Percentiles rank a stretch among this genome's conserved stretches.
These are phyloP conservation scores for Doryteuthis pealeii DNA, from an alignment of 1,140 invertebrate genomes.

Conservation along the genomic window DNA sequence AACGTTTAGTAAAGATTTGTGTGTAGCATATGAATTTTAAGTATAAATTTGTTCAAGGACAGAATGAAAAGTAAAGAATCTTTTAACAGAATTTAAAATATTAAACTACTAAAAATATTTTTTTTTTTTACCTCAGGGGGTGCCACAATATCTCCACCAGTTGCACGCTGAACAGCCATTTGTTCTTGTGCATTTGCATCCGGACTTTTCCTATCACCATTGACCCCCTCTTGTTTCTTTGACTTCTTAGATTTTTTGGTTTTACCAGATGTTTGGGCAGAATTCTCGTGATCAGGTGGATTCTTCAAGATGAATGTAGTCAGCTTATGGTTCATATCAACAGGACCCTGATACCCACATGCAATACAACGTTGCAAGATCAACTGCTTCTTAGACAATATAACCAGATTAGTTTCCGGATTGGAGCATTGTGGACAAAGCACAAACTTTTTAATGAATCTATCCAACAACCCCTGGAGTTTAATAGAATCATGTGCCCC, in stretches of 20 bases:
- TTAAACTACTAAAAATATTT: neutral
- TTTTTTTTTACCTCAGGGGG: constrained; percentile 40
- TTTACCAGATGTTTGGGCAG: neutral
- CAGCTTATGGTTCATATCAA: neutral
- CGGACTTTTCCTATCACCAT: constrained; percentile 51
- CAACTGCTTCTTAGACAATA: neutral
- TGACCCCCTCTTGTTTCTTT: constrained; percentile 43
- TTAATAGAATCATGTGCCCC: neutral
- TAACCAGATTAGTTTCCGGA: neutral
- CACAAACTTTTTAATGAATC: neutral
- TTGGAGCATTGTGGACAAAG: neutral
- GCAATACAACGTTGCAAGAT: neutral
- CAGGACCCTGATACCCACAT: neutral
- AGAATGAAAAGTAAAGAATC: no score
- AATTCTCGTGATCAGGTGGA: neutral
- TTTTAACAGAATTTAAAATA: neutral
- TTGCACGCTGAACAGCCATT: constrained; percentile 51
- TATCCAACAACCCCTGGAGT: neutral
- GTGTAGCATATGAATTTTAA: no score
- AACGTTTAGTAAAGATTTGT: no score
- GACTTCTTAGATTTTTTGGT: constrained; percentile 12
- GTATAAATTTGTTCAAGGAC: no score
- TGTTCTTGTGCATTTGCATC: constrained; percentile 53
- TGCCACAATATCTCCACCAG: constrained; percentile 43
- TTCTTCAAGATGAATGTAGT: neutral